Evolutionary conservation across 2,797 vertebrate genomes (phyloP).

Genomic region (Chiroxiphia lanceolata): DNA sequence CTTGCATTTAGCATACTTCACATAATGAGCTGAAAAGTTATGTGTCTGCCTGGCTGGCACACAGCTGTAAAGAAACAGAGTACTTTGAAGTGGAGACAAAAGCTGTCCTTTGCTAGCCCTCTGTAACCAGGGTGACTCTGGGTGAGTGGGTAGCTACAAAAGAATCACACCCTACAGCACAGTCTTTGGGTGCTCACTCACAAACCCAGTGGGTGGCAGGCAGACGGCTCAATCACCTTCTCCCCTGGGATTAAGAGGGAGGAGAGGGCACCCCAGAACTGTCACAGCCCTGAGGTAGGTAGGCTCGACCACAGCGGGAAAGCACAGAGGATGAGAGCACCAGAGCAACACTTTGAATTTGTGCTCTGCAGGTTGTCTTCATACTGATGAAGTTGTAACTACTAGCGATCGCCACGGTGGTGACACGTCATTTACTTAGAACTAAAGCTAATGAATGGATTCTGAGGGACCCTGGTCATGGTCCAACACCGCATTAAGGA

Average conservation of each 20-base stretch:
- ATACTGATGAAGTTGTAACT: neutral
- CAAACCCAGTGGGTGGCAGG: fast-evolving
- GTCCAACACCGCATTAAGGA: neutral
- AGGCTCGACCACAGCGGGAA: fast-evolving
- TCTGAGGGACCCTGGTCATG: neutral
- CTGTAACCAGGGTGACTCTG: neutral
- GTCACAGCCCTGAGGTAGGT: neutral
- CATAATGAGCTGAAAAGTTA: fast-evolving
- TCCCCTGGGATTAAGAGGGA: neutral
- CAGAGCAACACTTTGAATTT: neutral
- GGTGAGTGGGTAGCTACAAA: neutral
- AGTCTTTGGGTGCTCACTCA: neutral
- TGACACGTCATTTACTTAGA: neutral
- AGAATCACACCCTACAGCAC: neutral
- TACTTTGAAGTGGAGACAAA: neutral
- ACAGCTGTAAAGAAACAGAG: neutral
- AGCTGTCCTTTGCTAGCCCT: neutral
- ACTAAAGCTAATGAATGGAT: neutral
- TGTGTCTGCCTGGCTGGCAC: neutral
- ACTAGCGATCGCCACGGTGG: too few relatives aligned
- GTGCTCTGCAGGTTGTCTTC: neutral
- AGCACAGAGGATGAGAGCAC: neutral
- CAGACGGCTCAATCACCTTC: neutral
- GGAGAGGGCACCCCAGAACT: neutral
- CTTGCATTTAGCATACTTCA: neutral